Conservation (phyloP, 2,797 vertebrate species). For the Paramormyrops hopkinsi region DNA sequence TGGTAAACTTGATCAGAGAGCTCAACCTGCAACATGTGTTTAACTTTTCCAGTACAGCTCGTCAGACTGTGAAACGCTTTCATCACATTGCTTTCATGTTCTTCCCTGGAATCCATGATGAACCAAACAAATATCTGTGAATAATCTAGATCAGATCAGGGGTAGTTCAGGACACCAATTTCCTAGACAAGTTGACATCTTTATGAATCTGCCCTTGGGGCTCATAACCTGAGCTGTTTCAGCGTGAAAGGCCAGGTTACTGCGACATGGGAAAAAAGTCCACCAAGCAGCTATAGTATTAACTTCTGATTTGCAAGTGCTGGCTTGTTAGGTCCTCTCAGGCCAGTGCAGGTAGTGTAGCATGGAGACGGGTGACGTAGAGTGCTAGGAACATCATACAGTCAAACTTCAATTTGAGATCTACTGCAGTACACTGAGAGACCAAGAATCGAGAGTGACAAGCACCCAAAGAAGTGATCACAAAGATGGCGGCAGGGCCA, state of each 20-base stretch:
- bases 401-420: neutral
- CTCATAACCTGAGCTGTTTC: neutral
- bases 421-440: neutral
- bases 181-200: neutral
- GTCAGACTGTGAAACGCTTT: neutral
- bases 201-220: neutral
- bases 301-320: neutral
- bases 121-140: neutral
- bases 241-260: neutral
- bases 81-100: neutral
- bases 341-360: neutral
- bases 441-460: neutral
- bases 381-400: neutral
- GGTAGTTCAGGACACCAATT: neutral
- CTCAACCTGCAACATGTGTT: neutral
- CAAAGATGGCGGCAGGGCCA: neutral
- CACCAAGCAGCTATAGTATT: neutral
- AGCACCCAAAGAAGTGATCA: neutral
- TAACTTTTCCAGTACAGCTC: neutral
- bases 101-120: neutral
- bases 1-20: neutral
- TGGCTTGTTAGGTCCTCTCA: neutral
- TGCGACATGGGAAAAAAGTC: neutral
- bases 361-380: neutral
- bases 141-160: neutral